These are phyloP conservation scores for Leptinotarsa haldemani DNA, from an alignment of 2,888 invertebrate species.

Conservation along the genomic window DNA sequence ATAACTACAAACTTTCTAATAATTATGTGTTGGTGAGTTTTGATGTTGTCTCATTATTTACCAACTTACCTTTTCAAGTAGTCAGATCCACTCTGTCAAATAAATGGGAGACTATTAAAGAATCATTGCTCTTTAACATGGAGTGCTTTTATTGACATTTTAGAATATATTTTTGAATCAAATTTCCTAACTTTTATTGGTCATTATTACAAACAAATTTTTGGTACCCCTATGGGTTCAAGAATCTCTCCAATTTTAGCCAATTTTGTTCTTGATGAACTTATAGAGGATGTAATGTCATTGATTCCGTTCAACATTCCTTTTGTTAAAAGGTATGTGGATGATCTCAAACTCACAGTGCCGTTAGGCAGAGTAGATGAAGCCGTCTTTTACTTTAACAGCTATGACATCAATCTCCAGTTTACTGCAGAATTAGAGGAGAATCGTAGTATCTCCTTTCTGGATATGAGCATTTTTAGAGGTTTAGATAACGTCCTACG, in stretches of 20 bases:
- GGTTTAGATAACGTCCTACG: neutral
- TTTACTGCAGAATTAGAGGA: neutral
- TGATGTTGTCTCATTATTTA: conserved; percentile 19
- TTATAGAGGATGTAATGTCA: too few species aligned
- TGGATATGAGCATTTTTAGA: neutral
- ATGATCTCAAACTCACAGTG: neutral
- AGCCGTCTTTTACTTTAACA: neutral
- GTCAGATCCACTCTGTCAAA: neutral
- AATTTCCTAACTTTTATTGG: neutral
- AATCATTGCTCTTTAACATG: conserved; percentile 4
- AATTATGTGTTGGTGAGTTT: neutral
- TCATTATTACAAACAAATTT: conserved; percentile 19
- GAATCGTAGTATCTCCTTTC: conserved; percentile 3
- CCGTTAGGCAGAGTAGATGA: neutral
- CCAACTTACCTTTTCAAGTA: conserved; percentile 18
- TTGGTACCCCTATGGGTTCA: conserved; percentile 9
- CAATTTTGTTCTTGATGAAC: neutral
- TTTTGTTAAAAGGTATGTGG: too few species aligned
- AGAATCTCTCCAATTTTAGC: neutral
- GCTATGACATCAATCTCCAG: neutral
- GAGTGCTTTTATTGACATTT: conserved; percentile 13
- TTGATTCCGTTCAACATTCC: neutral
- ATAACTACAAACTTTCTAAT: too few species aligned
- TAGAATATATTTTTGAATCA: neutral
- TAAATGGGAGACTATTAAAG: conserved; percentile 11